Conservation (phyloP, 2,113 vertebrate species). For the Hassar affinis region DNA sequence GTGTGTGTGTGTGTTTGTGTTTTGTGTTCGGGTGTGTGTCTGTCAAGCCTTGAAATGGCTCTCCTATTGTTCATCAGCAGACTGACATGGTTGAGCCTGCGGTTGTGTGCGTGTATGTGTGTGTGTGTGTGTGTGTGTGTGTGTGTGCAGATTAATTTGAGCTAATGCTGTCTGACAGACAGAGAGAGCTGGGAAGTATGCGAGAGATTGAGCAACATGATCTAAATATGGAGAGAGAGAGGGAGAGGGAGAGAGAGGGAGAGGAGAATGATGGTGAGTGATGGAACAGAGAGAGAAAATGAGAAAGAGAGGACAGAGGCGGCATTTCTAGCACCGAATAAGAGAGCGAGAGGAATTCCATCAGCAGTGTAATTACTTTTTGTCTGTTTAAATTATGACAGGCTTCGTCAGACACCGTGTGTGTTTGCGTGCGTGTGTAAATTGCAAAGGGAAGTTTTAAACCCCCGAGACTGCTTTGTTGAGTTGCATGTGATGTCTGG, state of each 20-base stretch:
- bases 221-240: slow-evolving; percentile 48
- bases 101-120: slow-evolving; percentile 10
- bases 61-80: slow-evolving; percentile 44
- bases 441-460: background rate
- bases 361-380: slow-evolving; percentile 40
- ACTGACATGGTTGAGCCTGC: slow-evolving; percentile 35
- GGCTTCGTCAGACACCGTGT: slow-evolving; percentile 1
- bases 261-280: no score
- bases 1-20: slow-evolving; percentile 34
- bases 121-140: slow-evolving; percentile 19
- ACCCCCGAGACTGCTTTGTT: background rate
- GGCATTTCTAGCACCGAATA: slow-evolving; percentile 18
- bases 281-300: slow-evolving; percentile 19
- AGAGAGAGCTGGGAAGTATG: slow-evolving; percentile 36
- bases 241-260: no score
- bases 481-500: background rate
- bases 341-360: slow-evolving; percentile 5
- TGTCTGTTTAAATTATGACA: slow-evolving; percentile 40
- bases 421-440: slow-evolving; percentile 20
- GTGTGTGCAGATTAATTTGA: slow-evolving; percentile 41
- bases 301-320: slow-evolving; percentile 17
- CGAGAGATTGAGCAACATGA: slow-evolving; percentile 46
- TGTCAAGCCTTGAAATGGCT: slow-evolving; percentile 37
- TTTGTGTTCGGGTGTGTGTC: background rate
- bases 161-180: slow-evolving; percentile 50